Base-by-base conservation (phyloP, 53 echinoderm and acorn worm genomes). In the Holothuria leucospilota region DNA sequence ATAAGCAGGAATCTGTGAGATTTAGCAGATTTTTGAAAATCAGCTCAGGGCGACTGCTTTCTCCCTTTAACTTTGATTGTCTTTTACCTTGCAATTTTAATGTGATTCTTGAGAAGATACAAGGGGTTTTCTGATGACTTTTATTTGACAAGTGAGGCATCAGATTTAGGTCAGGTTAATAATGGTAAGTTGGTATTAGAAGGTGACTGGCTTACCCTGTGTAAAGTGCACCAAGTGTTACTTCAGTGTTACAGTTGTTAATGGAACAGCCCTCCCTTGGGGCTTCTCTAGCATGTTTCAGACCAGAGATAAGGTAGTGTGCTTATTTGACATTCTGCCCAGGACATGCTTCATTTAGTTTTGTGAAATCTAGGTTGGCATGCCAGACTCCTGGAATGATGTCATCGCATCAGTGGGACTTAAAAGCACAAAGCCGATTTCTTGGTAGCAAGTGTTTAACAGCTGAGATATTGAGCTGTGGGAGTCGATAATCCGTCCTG, bases 161-260 rank as follows among this genome's bases (percentile, higher is more conserved):
- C 69, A 68, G 25, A 68, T 68, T 28, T 68, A 68, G 69, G 69
- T 16, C 69, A 68, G 69, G 69, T 68, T 68, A 68, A 68, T 68
- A 25, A 23, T 68, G 16, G 16, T 23, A 26, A 28, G 34, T 34
- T 34, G 34, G 34, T 34, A 34, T 34, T 34, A 68, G 69, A 29
- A 23, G 69, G 69, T 68, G 69, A 68, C 29, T 68, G 23, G 69
- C 69, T 29, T 34, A 34, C 34, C 1, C 3, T 34, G 34, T 34
- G 34, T 34, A 34, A 3, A 34, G 34, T 34, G 34, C 34, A 34
- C 34, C 3, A n/a, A n/a, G n/a, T n/a, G n/a, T n/a, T n/a, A n/a
- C n/a, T n/a, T n/a, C n/a, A 34, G 34, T 34, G 34, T 34, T 34
- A 28, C 34, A 68, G 24, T 68, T 26, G 23, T 68, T 68, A 68